phyloP scores from a whole-genome alignment of 2,888 invertebrate species.

The Hyles lineata region DNA sequence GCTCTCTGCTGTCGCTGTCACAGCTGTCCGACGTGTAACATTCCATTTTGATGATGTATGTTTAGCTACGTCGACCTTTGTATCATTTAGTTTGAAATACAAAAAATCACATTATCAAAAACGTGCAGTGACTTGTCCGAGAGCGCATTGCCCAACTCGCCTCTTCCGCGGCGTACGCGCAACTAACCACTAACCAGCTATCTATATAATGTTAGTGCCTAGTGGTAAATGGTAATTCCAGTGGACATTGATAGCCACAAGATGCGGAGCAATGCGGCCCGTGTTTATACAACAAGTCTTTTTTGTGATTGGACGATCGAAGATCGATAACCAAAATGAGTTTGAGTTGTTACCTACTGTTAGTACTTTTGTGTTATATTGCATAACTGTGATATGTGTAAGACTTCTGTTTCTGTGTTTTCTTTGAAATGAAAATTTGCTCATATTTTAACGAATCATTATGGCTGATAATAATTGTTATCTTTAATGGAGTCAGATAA shows the following conservation, averaged over 20 bases:
- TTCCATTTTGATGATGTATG: constrained; percentile 84
- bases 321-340: constrained; percentile 1
- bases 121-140: constrained; percentile 33
- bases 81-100: constrained; percentile 43
- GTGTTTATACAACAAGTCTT: neutral
- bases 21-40: constrained; percentile 93
- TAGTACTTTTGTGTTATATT: neutral
- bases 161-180: constrained; percentile 73
- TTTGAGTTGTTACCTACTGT: too few relatives aligned
- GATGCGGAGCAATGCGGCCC: neutral
- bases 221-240: neutral
- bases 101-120: constrained; percentile 61
- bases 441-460: neutral
- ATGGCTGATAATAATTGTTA: too few relatives aligned
- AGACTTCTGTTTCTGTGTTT: neutral
- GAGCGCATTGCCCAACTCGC: constrained; percentile 45
- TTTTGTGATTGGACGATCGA: neutral
- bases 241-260: constrained; percentile 1
- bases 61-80: constrained; percentile 40
- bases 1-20: constrained; percentile 89
- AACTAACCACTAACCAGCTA: constrained; percentile 56
- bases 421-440: neutral
- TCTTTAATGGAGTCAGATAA: too few relatives aligned
- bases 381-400: neutral
- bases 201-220: neutral